Base-by-base conservation (phyloP, 2,888 invertebrate species). In the Anthophora plumipes region DNA sequence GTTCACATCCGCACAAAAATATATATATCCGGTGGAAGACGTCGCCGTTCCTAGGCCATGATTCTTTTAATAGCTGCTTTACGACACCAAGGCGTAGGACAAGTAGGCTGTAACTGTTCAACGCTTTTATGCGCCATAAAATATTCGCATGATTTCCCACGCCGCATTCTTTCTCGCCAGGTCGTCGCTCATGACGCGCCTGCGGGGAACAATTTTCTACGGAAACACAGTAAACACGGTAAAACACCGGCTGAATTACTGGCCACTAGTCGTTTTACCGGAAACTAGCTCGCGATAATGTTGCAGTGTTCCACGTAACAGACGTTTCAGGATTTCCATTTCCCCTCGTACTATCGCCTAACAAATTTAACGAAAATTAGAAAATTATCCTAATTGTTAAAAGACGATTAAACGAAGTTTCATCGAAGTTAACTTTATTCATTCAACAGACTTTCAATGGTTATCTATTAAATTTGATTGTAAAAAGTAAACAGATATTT, bases 111-210 rank as follows among this genome's bases (percentile, higher is more conserved):
- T 68, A 81, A 82, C 68, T 70, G 74, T 73, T 84, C 83, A 55
- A 39, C 76, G 77, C 75, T 81, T 88, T 88, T 86, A 88, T 63
- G 82, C 55, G 31, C 72, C 77, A 80, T 82, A 80, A 88, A 88
- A 88, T 86, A 85, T 88, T 86, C 78, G 70, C 80, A 85, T 81
- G 83, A 81, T 86, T 86, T 80, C 77, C 82, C 69, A 57, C 67
- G 54, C 63, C 57, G 79, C 81, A 77, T 85, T 80, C 84, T 85
- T 80, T 73, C 79, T 72, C 76, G 70, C 48, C 41, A 17, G 22
- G 17, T 20, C 67, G 64, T 14, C 31, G 31, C 43, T 73, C 67
- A 14, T 60, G 71, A 84, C 69, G 71, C 52, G 61, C 54, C 83
- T 75, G 63, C 41, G 31, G 78, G 76, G 85, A 77, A 69, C 84